These are phyloP conservation scores for Drosophila serrata DNA, from an alignment of 1,140 invertebrate genomes.

Conservation along the genomic window DNA sequence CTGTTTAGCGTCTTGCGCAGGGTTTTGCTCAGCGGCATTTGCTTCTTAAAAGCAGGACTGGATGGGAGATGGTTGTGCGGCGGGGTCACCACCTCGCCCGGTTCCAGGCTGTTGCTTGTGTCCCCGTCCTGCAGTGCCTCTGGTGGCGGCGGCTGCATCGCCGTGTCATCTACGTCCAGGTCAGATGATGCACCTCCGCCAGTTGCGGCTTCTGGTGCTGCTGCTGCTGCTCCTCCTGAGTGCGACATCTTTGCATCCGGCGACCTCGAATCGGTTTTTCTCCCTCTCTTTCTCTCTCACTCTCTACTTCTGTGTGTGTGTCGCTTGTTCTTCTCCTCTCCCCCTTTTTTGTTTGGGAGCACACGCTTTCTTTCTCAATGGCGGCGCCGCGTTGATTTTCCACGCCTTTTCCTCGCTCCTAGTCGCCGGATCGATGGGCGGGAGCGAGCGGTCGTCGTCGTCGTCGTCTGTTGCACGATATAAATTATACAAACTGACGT, in stretches of 20 bases:
- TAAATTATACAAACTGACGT: constrained; percentile 6
- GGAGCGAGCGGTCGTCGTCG: constrained; percentile 21
- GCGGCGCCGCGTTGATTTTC: constrained; percentile 44
- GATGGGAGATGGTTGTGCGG: constrained; percentile 52
- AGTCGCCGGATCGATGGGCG: constrained; percentile 26
- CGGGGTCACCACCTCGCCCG: constrained; percentile 79
- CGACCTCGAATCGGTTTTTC: constrained; percentile 31
- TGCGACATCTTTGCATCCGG: constrained; percentile 34
- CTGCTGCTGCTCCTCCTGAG: constrained; percentile 7
- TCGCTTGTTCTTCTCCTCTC: constrained; percentile 7
- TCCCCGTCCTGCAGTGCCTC: constrained; percentile 61
- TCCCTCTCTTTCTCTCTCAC: constrained; percentile 12
- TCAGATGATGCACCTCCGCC: background rate
- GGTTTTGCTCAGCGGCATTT: constrained; percentile 49
- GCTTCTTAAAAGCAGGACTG: constrained; percentile 53
- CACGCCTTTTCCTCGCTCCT: constrained; percentile 25
- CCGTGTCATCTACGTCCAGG: background rate
- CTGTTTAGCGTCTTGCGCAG: constrained; percentile 53
- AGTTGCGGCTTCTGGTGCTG: background rate
- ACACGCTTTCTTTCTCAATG: constrained; percentile 60
- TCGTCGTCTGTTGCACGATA: constrained; percentile 21
- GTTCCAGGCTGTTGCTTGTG: constrained; percentile 70
- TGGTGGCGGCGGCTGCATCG: constrained; percentile 5
- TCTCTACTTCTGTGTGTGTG: constrained; percentile 14
- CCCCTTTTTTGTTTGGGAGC: constrained; percentile 37